A percentile compares a stretch with the other conserved stretches of the same genome.
phyloP scores from a whole-genome alignment of 2,888 invertebrate genomes.

The Spodoptera littoralis region DNA sequence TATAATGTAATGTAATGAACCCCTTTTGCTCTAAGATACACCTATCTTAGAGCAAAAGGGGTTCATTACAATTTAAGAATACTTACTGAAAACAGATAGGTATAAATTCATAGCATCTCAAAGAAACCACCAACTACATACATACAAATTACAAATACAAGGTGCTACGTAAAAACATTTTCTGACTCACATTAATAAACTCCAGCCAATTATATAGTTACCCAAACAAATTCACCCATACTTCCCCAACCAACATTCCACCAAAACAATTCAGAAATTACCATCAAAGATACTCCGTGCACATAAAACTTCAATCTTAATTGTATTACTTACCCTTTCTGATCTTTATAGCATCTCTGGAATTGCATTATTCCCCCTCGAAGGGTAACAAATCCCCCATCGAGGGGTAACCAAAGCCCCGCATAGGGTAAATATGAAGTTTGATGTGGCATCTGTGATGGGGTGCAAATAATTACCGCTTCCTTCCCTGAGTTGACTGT shows the following conservation, averaged over 20 bases:
- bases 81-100: too few relatives aligned
- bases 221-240: not conserved
- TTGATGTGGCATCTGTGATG: conserved; percentile 25
- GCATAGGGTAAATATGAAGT: conserved; percentile 26
- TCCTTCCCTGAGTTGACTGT: not conserved
- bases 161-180: too few relatives aligned
- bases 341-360: conserved; percentile 51
- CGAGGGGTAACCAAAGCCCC: conserved; percentile 4
- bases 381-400: conserved; percentile 4
- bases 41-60: too few relatives aligned
- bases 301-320: conserved; percentile 50
- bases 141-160: too few relatives aligned
- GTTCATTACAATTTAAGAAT: too few relatives aligned
- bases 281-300: conserved; percentile 6
- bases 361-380: conserved; percentile 30
- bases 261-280: conserved; percentile 28
- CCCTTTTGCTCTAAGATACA: too few relatives aligned
- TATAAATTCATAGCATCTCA: too few relatives aligned
- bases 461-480: conserved; percentile 15
- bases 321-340: conserved; percentile 36
- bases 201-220: not conserved
- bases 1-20: too few relatives aligned
- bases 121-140: too few relatives aligned
- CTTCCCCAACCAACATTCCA: conserved; percentile 4
- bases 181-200: too few relatives aligned